Evolutionary conservation across 2,113 vertebrate species (phyloP), one percentile per base, ranked within the genome.

Genomic region (Atlantisia rogersi): DNA sequence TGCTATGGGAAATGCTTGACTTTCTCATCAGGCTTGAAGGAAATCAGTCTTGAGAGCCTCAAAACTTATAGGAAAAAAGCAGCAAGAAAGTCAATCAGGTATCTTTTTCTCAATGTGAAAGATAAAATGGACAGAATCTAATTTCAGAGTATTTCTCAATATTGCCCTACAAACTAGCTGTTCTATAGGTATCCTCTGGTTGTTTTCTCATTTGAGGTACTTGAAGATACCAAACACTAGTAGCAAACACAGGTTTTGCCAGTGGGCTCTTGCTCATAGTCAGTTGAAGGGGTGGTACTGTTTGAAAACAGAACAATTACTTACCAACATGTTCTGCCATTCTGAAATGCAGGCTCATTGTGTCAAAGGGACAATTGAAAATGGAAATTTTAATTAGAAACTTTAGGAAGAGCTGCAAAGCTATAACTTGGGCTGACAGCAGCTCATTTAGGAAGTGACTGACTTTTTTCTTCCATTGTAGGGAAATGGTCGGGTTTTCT

Each of bases 341-440:
- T 89, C 59, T 53, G 39, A 71, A 89, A 77, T 4, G 2, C 11
- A 73, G n/a, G 5, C 3, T 69, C 1, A 46, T 11, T 48, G 18
- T 26, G 32, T 53, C 64, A 87, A 86, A 86, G 18, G 7, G 11
- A 55, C 11, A 56, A n/a, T 37, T 0, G 0, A 35, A 53, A 5
- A 39, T 32, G 39, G 35, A 92, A 73, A 80, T 69, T 25, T 37
- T 48, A 83, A 35, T 52, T 39, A 69, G 35, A 83, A 75, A n/a
- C 29, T 52, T 60, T 52, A 29, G 35, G 26, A 86, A 89, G 55
- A 89, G 26, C 15, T 81, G 19, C 32, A 35, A 58, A 69, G 22
- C 10, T 76, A 6, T 31, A 52, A 56, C 6, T 40, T 39, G 21
- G 10, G 8, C 25, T 70, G 35, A 37, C 19, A 74, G 55, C 11